Percentiles rank a stretch among this genome's conserved stretches.
phyloP scores from a whole-genome alignment of 1,140 invertebrate genomes.

The Leptoteleia sp. region DNA sequence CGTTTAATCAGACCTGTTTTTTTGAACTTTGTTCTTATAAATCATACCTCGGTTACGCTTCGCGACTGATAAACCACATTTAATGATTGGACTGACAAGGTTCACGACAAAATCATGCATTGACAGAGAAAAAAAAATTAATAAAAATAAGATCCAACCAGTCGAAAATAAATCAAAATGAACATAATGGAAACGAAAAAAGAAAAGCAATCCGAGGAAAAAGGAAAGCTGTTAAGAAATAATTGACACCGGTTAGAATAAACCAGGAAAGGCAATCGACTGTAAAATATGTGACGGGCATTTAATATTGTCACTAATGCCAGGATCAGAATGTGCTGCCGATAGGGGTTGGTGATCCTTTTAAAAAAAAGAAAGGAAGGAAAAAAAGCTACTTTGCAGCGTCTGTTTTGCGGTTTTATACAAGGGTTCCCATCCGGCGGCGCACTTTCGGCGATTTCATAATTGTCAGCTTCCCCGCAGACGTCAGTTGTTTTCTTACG shows the following conservation, averaged over 20 bases:
- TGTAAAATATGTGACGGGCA: conserved; percentile 62
- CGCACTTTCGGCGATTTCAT: conserved; percentile 28
- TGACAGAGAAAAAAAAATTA: too few species aligned
- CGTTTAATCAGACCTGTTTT: conserved; percentile 58
- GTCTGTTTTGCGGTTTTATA: conserved; percentile 38
- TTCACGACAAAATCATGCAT: conserved; percentile 1
- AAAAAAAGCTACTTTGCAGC: conserved; percentile 56
- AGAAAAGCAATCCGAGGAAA: conserved; percentile 1
- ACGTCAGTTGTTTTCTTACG: conserved; percentile 45
- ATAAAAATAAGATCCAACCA: background rate
- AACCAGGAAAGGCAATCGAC: conserved; percentile 30
- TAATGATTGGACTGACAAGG: conserved; percentile 3
- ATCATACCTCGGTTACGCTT: conserved; percentile 22
- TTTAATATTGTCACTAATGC: conserved; percentile 60
- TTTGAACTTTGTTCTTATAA: conserved; percentile 45
- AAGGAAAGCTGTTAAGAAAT: conserved; percentile 13
- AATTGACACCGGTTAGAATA: conserved; percentile 15
- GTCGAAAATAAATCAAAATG: background rate
- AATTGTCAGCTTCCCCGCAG: conserved; percentile 45
- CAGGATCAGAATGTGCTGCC: conserved; percentile 46
- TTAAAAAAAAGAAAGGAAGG: too few species aligned
- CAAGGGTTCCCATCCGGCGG: conserved; percentile 15
- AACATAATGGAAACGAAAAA: too few species aligned
- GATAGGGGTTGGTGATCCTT: conserved; percentile 44
- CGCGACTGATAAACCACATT: conserved; percentile 16